Evolutionary conservation across 1,140 invertebrate genomes (phyloP).

Genomic region (Cataglyphis hispanica): DNA sequence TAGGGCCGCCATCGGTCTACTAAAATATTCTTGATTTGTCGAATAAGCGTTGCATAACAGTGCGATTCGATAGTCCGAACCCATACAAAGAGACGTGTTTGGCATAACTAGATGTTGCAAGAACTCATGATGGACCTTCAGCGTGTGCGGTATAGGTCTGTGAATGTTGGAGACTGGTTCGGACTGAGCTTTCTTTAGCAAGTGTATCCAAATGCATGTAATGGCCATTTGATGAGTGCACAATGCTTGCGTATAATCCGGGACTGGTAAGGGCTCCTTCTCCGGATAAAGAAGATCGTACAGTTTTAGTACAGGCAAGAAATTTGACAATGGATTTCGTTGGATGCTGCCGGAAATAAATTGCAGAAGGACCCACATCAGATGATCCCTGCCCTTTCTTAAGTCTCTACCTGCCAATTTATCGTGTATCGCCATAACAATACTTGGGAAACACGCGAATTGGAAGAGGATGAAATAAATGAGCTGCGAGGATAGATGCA

Average conservation of each 20-base stretch:
- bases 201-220: conserved; percentile 98
- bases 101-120: conserved; percentile 93
- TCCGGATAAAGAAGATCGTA: conserved; percentile 98
- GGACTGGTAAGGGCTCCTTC: conserved; percentile 95
- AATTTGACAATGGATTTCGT: conserved; percentile 96
- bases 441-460: conserved; percentile 96
- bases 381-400: conserved; percentile 95
- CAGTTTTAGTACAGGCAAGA: conserved; percentile 95
- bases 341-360: conserved; percentile 99
- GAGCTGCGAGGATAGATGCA: conserved; percentile 97
- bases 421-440: conserved; percentile 95
- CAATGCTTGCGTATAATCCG: conserved; percentile 94
- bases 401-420: conserved; percentile 94
- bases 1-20: conserved; percentile 94
- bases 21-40: conserved; percentile 94
- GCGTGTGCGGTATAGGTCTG: conserved; percentile 92
- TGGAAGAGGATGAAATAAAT: conserved; percentile 98
- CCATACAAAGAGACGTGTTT: conserved; percentile 90
- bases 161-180: conserved; percentile 92
- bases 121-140: conserved; percentile 95
- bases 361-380: conserved; percentile 99
- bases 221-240: conserved; percentile 97
- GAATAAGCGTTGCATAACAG: conserved; percentile 98
- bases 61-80: conserved; percentile 95
- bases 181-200: conserved; percentile 96